These are phyloP conservation scores for Moxostoma hubbsi DNA, from an alignment of 2,797 vertebrate species.

Conservation along the genomic window DNA sequence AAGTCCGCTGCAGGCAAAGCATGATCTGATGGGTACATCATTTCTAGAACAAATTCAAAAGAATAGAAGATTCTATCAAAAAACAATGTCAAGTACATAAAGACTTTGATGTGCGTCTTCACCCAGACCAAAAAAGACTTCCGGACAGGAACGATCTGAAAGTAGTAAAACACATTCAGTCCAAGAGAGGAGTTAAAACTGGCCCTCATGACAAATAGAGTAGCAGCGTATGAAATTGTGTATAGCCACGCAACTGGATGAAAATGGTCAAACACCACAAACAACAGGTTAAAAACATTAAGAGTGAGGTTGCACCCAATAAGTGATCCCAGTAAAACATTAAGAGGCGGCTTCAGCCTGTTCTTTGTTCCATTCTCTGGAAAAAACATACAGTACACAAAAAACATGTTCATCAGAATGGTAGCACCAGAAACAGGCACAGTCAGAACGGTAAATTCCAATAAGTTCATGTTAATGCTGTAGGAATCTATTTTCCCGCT, in stretches of 20 bases:
- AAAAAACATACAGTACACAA: too few relatives aligned
- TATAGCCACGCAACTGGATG: rapidly evolving
- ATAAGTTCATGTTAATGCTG: background rate
- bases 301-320: too few relatives aligned
- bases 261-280: rapidly evolving
- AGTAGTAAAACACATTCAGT: conserved; percentile 66
- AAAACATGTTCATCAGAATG: conserved; percentile 46
- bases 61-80: background rate
- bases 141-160: conserved; percentile 63
- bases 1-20: too few relatives aligned
- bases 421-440: conserved; percentile 20
- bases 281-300: too few relatives aligned
- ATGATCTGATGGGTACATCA: background rate
- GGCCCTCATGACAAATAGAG: background rate
- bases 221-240: rapidly evolving
- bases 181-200: conserved; percentile 55
- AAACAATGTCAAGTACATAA: conserved; percentile 51
- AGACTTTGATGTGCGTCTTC: conserved; percentile 61
- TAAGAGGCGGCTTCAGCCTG: too few relatives aligned
- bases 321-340: too few relatives aligned
- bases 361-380: too few relatives aligned
- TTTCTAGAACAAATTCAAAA: background rate
- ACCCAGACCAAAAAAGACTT: background rate
- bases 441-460: conserved; percentile 43
- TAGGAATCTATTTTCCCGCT: background rate